phyloP scores from a whole-genome alignment of 1,140 invertebrate species.

The Armadillidium nasatum region DNA sequence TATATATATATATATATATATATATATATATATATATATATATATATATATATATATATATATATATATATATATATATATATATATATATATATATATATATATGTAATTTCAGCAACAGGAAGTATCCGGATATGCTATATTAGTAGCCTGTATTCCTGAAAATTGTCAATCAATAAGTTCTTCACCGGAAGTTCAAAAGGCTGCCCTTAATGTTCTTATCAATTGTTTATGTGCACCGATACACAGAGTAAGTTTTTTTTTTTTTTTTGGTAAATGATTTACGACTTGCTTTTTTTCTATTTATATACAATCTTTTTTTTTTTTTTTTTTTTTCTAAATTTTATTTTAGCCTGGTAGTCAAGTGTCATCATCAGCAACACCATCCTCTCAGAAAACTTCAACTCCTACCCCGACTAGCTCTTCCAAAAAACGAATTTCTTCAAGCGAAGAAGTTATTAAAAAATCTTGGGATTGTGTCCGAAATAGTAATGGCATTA shows the following conservation, averaged over 20 bases:
- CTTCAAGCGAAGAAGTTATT: constrained; percentile 73
- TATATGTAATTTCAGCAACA: not conserved
- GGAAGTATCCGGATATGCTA: constrained; percentile 37
- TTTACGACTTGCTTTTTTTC: not conserved
- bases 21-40: no score
- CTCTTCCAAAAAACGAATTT: constrained; percentile 53
- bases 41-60: no score
- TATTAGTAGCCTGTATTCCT: constrained; percentile 37
- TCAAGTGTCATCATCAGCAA: not conserved
- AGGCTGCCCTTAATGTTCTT: constrained; percentile 78
- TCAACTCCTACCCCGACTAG: constrained; percentile 23
- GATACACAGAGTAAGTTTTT: constrained; percentile 63
- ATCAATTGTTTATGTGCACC: constrained; percentile 92
- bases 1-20: no score
- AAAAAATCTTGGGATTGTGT: constrained; percentile 89
- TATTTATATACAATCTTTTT: not conserved
- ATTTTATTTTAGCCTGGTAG: constrained; percentile 28
- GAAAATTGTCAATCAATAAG: constrained; percentile 35
- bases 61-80: no score
- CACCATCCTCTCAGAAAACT: constrained; percentile 1
- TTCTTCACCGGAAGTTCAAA: constrained; percentile 71
- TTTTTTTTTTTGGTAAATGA: not conserved
- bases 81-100: no score
- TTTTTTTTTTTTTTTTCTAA: not conserved
- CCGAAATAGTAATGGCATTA: constrained; percentile 90